These are phyloP conservation scores for Acrossocheilus wenchowensis DNA, from an alignment of 2,797 vertebrate species.

Conservation along the genomic window DNA sequence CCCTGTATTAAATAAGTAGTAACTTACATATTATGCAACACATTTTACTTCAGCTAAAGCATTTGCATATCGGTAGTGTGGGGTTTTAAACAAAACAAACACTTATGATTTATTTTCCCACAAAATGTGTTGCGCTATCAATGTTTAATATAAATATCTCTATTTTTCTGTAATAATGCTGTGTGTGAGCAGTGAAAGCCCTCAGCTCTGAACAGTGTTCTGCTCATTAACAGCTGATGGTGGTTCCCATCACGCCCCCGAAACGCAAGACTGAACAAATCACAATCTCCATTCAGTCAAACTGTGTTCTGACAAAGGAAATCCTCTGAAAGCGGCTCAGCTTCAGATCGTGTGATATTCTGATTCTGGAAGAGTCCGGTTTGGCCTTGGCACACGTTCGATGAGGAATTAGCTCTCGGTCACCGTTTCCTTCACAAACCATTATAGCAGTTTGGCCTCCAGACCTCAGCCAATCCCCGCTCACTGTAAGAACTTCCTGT, in stretches of 20 bases:
- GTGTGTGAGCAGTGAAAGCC: neutral
- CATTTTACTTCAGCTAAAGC: neutral
- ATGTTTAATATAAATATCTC: neutral
- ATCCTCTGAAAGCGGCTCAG: constrained; percentile 1
- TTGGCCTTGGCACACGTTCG: neutral
- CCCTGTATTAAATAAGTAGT: too few species aligned
- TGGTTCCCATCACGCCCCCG: constrained; percentile 22
- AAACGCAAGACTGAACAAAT: constrained; percentile 26
- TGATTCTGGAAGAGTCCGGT: neutral
- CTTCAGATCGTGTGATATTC: neutral
- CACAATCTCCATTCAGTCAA: neutral
- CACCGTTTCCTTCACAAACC: constrained; percentile 45
- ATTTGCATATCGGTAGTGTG: neutral
- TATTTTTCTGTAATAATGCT: neutral
- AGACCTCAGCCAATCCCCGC: constrained; percentile 40
- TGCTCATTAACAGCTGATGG: constrained; percentile 7
- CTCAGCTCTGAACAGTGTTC: neutral
- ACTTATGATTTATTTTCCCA: neutral
- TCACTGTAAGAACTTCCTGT: constrained; percentile 54
- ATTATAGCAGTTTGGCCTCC: constrained; percentile 33
- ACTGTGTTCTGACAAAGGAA: neutral
- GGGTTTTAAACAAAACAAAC: neutral
- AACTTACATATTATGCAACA: neutral
- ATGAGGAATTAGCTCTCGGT: neutral
- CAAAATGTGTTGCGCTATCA: neutral